These are phyloP conservation scores for Psittacara wagleri DNA, from an alignment of 2,113 vertebrate species.

Conservation along the genomic window DNA sequence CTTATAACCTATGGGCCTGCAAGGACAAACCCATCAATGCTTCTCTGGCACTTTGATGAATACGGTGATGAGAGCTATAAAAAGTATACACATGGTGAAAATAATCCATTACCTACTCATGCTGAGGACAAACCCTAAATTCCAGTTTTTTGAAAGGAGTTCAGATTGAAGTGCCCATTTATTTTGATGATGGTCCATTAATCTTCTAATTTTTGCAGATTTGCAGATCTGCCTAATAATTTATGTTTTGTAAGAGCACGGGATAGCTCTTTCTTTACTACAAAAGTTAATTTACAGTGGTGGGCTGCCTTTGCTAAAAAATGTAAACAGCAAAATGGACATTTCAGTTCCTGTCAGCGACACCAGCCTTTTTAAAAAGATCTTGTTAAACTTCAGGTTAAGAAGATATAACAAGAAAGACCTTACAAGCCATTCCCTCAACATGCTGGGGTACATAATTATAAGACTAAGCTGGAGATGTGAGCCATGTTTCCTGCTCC, in stretches of 20 bases:
- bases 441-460: background rate
- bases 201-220: background rate
- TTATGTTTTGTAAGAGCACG: background rate
- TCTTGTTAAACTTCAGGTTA: background rate
- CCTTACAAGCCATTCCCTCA: background rate
- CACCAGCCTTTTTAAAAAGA: background rate
- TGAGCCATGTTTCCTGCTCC: background rate
- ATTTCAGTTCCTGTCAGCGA: background rate
- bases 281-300: background rate
- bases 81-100: background rate
- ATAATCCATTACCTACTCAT: background rate
- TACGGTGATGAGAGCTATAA: background rate
- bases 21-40: constrained; percentile 25
- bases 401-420: background rate
- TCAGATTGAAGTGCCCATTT: constrained; percentile 6
- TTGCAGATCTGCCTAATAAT: constrained; percentile 2
- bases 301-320: background rate
- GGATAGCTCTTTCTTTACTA: background rate
- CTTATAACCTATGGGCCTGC: background rate
- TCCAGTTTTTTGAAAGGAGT: background rate
- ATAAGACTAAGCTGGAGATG: background rate
- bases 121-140: background rate
- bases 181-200: constrained; percentile 21
- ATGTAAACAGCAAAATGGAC: background rate
- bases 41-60: constrained; percentile 10